Base-by-base conservation (phyloP, 2,797 vertebrate species). In the Notoglanidium macrostoma region DNA sequence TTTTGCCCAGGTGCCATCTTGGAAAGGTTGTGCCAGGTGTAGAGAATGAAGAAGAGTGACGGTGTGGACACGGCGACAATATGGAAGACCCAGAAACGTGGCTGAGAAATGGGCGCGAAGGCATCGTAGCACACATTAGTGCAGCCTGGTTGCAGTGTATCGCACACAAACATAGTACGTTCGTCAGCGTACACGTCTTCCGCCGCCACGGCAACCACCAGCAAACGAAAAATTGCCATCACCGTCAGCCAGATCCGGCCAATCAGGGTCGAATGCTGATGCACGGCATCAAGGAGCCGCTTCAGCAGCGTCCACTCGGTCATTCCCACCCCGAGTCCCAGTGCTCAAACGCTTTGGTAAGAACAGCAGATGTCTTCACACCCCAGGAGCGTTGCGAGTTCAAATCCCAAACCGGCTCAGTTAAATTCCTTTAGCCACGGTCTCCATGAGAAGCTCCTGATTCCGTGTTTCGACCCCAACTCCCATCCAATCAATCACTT, bases 11-110 rank as follows among this genome's bases (percentile, higher is more conserved):
- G 77, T 6, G 63, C 44, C 61, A 89, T 51, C 87, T 96, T 96
- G 87, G 98, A 97, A n/a, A 99, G 96, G 89, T 97, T 98, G 86
- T 99, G 98, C 92, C 98, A 97, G 0, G 98, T 98, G 2, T 98
- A 99, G 90, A 98, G 96, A 59, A 99, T 94, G 89, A 99, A 99
- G 92, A 98, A 97, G 63, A 99, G 96, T 0, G 98, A 98, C 0
- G 98, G 98, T 0, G 97, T 97, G 76, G 98, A 97, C 15, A 99
- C 96, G 0, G 97, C 96, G 86, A 99, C 97, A 92, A 99, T 98
- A 94, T 99, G 98, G 89, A 99, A 99, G 1, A 99, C 97, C 98
- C 98, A 99, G 92, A 99, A 99, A 17, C 98, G 96, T 10, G 98
- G 97, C 0, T 99, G 98, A 0, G 98, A 99, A 44, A 99, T 97